Base-by-base conservation (phyloP, 2,888 invertebrate genomes). In the Coremacera marginata region DNA sequence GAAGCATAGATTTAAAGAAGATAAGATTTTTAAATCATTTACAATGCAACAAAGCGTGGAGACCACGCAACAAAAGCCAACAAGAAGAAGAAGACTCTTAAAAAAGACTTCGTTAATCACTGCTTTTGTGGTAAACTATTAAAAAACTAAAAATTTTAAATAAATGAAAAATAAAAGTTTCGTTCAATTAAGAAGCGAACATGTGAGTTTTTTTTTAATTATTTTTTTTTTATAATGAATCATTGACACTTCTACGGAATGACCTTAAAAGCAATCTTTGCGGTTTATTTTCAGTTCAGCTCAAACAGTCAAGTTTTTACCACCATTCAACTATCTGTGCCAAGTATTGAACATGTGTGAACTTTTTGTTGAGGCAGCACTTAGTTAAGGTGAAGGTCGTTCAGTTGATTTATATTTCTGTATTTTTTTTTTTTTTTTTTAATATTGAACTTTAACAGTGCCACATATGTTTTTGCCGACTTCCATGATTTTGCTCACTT, bases 351-450 rank as follows among this genome's bases (percentile, higher is more conserved):
- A 16, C 34, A 65, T 34, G 16, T 65, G 63, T 27, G 5, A 25
- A 27, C 11, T 11, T 31, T 4, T 65, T 34, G 51, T 3, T n/a
- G 19, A 2, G n/a, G 22, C 27, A 49, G n/a, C 51, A 51, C 34
- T 51, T 9, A n/a, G 16, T 27, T 25, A 68, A 68, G 68, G 68
- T 51, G 68, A 68, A 68, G 68, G 68, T 68, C 51, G 51, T 51
- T 25, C 8, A 11, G 44, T 11, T 44, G 44, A 11, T 31, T 65
- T 37, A 11, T 65, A n/a, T 31, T 65, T 65, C 34, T 7, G 19
- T 31, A 5, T 31, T 37, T 5, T 63, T 34, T 1, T 3, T 65
- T 31, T n/a, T 19, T 2, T 44, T 67, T 9, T 19, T 34, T 62
- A 25, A 0, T 27, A 62, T 62, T 22, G 60, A 62, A 44, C 44